Evolutionary conservation across 1,140 invertebrate genomes (phyloP).

Genomic region (Ceratitis capitata): DNA sequence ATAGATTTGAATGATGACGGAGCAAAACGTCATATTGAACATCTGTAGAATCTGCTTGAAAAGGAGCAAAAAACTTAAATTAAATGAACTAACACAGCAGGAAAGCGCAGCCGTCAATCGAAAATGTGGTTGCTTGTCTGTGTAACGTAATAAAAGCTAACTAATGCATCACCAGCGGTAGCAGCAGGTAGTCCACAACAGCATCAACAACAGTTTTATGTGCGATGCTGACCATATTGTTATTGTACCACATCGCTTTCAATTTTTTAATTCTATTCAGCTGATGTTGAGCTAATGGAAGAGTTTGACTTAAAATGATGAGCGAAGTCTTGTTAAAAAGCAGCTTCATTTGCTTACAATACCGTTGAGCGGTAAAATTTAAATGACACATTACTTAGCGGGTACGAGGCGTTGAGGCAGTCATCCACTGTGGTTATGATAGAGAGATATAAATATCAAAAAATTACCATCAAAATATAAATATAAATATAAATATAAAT

Average conservation of each 20-base stretch:
- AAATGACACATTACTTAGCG: neutral
- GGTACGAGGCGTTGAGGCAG: neutral
- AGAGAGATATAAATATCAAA: too few species aligned
- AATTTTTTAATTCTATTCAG: neutral
- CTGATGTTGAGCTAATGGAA: neutral
- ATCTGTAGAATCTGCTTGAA: neutral
- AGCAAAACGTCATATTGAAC: neutral
- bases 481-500: neutral
- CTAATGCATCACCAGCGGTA: constrained; percentile 18
- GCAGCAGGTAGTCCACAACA: constrained; percentile 22
- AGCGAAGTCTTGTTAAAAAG: neutral
- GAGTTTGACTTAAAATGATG: neutral
- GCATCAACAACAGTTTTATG: neutral
- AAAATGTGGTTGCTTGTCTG: neutral
- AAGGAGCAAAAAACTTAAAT: neutral
- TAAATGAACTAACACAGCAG: constrained; percentile 20
- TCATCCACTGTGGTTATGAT: neutral
- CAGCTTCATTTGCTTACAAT: neutral
- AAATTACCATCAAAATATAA: too few species aligned
- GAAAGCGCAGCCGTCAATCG: neutral
- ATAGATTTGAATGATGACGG: neutral
- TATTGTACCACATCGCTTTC: neutral
- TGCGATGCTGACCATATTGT: neutral
- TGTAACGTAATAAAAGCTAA: neutral
- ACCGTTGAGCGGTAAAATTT: neutral